Conservation (phyloP, 2,888 invertebrate species). For the Cremastobaeus sp. region DNA sequence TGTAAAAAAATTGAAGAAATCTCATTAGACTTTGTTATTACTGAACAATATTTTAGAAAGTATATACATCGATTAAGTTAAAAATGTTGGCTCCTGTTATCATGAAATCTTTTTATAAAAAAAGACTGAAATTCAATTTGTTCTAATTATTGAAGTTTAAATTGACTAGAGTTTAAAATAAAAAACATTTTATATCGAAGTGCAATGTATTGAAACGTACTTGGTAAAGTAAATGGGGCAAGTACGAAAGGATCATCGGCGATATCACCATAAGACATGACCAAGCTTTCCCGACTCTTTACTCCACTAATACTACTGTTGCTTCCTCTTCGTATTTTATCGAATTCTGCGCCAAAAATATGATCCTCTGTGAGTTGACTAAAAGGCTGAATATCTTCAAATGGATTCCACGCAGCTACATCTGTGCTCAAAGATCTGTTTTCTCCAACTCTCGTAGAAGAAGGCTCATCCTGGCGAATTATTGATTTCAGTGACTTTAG, state of each 20-base stretch:
- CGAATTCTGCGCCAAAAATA: conserved; percentile 90
- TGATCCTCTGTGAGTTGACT: conserved; percentile 88
- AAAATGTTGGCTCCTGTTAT: too few species aligned
- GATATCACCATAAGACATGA: conserved; percentile 82
- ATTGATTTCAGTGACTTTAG: too few species aligned
- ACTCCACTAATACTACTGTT: conserved; percentile 87
- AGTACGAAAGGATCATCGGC: conserved; percentile 89
- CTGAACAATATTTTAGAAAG: too few species aligned
- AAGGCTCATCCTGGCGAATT: conserved; percentile 78
- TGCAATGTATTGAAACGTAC: conserved; percentile 74
- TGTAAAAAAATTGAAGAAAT: conserved; percentile 62
- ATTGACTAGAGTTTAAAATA: not conserved
- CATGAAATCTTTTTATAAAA: not conserved
- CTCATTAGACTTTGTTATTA: too few species aligned
- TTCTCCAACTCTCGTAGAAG: conserved; percentile 73
- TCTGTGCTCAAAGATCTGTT: conserved; percentile 80
- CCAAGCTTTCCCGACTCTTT: conserved; percentile 84
- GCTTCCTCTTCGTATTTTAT: conserved; percentile 87
- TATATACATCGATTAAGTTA: not conserved
- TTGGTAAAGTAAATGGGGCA: conserved; percentile 88
- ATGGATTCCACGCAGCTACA: conserved; percentile 89
- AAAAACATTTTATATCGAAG: not conserved
- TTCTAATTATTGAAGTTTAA: not conserved
- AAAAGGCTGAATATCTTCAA: conserved; percentile 86
- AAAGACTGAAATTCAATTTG: not conserved